phyloP scores from a whole-genome alignment of 2,113 vertebrate genomes.

The Pluvialis apricaria region DNA sequence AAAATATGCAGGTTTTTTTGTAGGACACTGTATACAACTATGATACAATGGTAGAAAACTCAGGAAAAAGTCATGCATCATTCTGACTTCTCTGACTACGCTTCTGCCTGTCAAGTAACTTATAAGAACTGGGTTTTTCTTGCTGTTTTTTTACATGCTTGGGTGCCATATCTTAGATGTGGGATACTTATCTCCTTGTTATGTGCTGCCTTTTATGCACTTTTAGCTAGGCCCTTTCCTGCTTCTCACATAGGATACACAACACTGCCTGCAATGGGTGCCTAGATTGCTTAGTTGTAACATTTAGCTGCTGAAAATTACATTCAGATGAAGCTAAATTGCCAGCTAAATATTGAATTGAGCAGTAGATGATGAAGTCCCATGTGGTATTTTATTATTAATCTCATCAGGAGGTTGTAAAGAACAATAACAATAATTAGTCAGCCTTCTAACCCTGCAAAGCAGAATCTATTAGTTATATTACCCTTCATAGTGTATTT shows the following conservation, averaged over 20 bases:
- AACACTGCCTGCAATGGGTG: neutral
- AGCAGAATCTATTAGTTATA: neutral
- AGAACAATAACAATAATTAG: constrained; percentile 46
- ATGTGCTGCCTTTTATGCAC: neutral
- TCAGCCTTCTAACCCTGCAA: constrained; percentile 9
- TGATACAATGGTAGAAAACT: neutral
- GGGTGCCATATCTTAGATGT: neutral
- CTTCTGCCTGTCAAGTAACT: neutral
- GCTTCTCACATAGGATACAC: neutral
- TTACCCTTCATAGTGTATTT: neutral
- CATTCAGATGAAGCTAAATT: constrained; percentile 24
- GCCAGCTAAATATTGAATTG: constrained; percentile 28
- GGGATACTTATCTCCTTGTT: neutral
- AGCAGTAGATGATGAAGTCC: constrained; percentile 1
- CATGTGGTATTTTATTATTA: constrained; percentile 42
- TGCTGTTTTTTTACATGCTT: neutral
- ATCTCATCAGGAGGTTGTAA: constrained; percentile 36
- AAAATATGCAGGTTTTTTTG: neutral
- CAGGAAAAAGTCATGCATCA: neutral
- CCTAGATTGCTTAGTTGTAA: neutral
- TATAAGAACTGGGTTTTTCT: accelerated
- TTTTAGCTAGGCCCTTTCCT: neutral
- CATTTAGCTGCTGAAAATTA: neutral
- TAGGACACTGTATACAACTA: neutral
- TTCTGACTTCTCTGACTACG: neutral